Evolutionary conservation across 1,140 invertebrate species (phyloP).

Genomic region (Euwallacea similis): DNA sequence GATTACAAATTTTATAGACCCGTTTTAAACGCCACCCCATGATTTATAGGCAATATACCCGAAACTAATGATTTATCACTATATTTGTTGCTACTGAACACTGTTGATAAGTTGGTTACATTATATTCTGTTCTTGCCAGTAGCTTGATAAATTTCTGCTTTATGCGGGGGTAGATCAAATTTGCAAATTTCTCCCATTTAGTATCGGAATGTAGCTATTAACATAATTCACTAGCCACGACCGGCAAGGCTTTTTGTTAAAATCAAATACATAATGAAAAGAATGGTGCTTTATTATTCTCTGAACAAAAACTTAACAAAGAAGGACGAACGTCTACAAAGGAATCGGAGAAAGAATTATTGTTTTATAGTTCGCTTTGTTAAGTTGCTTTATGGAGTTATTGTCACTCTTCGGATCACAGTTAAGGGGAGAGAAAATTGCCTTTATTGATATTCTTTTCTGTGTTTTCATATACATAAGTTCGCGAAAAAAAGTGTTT

Average conservation of each 20-base stretch:
- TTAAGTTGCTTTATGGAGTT: neutral
- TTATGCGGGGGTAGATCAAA: neutral
- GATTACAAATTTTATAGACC: constrained; percentile 19
- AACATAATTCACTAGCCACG: neutral
- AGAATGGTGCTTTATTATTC: neutral
- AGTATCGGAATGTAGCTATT: neutral
- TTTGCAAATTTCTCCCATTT: neutral
- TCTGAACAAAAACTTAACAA: neutral
- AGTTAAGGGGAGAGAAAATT: no score
- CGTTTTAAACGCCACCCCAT: constrained; percentile 12
- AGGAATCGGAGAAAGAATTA: neutral
- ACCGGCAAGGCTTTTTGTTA: neutral
- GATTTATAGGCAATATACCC: constrained; percentile 11
- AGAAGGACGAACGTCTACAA: neutral
- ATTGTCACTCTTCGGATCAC: no score
- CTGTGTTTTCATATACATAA: no score
- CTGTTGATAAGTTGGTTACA: constrained; percentile 1
- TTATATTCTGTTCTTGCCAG: neutral
- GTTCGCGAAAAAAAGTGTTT: no score
- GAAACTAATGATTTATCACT: constrained; percentile 7
- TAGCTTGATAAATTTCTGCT: neutral
- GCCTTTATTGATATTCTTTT: no score
- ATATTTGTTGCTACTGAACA: constrained; percentile 7
- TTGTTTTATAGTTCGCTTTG: neutral
- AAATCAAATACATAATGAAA: neutral